Base-by-base conservation (phyloP, 2,888 invertebrate genomes). In the Sthenelais limicola region DNA sequence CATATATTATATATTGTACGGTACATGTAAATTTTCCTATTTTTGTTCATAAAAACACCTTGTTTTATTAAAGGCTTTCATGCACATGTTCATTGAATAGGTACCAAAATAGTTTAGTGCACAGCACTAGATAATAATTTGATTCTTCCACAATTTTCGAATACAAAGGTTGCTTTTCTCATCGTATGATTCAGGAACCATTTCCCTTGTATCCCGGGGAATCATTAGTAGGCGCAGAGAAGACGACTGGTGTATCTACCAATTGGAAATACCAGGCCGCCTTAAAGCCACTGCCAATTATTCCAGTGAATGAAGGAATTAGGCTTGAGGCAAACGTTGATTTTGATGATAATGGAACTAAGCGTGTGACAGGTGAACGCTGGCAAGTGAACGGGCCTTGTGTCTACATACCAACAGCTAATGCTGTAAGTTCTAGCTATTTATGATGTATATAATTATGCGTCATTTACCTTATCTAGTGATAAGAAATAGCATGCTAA, bases 141-240 rank as follows among this genome's bases (percentile, higher is more conserved):
- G 12, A 15, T 58, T 28, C 32, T 26, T 18, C 30, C 58, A 15
- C 9, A 35, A 12, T 9, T 67, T 67, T 21, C 12, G 18, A 43
- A n/a, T 15, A 43, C 12, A n/a, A 15, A n/a, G 12, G 12, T 18
- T 51, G 21, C 26, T 9, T 51, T 51, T 51, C 21, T 9, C 12
- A 33, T 32, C 35, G 9, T 62, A 21, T 26, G 3, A 26, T 49
- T 1, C 72, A 85, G 81, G 83, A 83, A 70, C 86, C 86, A 48
- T 86, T 85, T 74, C 82, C 84, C 26, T 77, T 86, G 15, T 86
- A 83, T 74, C 86, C 86, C 21, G 86, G 86, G 1, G 86, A 86
- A 74, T 56, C 51, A n/a, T 74, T 86, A 26, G 74, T 76, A n/a
- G 79, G 75, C n/a, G 83, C 80, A 2, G 47, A 51, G 7, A 62